Evolutionary conservation across 2,113 vertebrate species (phyloP).

Genomic region (Dasypus novemcinctus): DNA sequence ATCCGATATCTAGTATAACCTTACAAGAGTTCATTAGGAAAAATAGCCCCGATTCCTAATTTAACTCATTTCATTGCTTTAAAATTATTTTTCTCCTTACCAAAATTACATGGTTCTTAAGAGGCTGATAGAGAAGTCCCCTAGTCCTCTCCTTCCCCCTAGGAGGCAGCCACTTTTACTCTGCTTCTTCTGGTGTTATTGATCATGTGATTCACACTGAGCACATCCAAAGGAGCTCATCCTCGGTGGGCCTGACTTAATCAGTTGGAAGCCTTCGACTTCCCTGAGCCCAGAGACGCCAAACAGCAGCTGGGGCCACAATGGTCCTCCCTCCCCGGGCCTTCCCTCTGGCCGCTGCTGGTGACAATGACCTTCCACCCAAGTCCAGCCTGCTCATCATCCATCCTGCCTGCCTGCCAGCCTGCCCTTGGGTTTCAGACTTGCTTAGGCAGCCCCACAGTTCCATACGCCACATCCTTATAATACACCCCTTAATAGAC

Average conservation of each 20-base stretch:
- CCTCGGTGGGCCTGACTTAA: neutral
- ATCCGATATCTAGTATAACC: neutral
- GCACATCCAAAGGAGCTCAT: neutral
- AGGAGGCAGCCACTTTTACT: neutral
- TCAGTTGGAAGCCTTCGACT: neutral
- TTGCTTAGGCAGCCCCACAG: neutral
- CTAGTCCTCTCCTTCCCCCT: too few relatives aligned
- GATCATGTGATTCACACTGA: neutral
- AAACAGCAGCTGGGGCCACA: too few relatives aligned
- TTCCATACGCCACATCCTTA: neutral
- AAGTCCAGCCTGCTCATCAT: neutral
- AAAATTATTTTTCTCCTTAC: neutral
- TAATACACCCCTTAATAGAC: neutral
- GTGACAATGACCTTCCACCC: too few relatives aligned
- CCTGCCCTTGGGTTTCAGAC: neutral
- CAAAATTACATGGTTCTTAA: neutral
- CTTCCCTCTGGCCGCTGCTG: neutral
- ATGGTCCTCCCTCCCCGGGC: accelerated
- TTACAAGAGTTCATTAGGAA: neutral
- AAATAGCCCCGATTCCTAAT: neutral
- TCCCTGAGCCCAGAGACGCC: too few relatives aligned
- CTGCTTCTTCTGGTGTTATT: neutral
- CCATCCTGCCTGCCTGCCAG: accelerated
- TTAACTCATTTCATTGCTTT: neutral
- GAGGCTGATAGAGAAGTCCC: neutral